phyloP scores from a whole-genome alignment of 2,113 vertebrate species.

The Vombatus ursinus region DNA sequence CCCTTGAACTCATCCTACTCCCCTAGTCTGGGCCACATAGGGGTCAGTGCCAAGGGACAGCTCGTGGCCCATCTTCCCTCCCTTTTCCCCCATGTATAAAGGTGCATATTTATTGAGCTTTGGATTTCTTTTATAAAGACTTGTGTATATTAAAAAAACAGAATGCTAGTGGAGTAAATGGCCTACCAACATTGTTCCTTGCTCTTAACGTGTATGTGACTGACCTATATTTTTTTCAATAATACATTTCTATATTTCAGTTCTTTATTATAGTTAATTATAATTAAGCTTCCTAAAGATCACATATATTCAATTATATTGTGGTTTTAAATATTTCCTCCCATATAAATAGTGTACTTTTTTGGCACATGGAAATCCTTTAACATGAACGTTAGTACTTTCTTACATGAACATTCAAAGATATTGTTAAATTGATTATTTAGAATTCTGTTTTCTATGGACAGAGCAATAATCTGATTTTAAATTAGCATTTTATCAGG shows the following conservation, averaged over 20 bases:
- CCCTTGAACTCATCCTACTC: neutral
- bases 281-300: neutral
- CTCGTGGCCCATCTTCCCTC: too few relatives aligned
- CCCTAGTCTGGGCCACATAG: neutral
- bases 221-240: too few relatives aligned
- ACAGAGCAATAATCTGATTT: neutral
- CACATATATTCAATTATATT: neutral
- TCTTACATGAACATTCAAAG: too few relatives aligned
- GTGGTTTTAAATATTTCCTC: constrained; percentile 6
- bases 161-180: too few relatives aligned
- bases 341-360: neutral
- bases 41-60: neutral
- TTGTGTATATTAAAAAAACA: constrained; percentile 34
- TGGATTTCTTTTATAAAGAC: constrained; percentile 68
- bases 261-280: neutral
- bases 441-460: neutral
- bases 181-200: too few relatives aligned
- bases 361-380: too few relatives aligned
- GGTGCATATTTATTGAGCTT: constrained; percentile 81
- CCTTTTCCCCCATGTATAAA: constrained; percentile 42
- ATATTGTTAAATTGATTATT: neutral
- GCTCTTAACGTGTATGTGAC: too few relatives aligned
- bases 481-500: neutral
- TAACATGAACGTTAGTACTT: too few relatives aligned
- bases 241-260: neutral